Evolutionary conservation across 1,140 invertebrate genomes (phyloP), one percentile per base, ranked within the genome.

Genomic region (Drosophila elegans): DNA sequence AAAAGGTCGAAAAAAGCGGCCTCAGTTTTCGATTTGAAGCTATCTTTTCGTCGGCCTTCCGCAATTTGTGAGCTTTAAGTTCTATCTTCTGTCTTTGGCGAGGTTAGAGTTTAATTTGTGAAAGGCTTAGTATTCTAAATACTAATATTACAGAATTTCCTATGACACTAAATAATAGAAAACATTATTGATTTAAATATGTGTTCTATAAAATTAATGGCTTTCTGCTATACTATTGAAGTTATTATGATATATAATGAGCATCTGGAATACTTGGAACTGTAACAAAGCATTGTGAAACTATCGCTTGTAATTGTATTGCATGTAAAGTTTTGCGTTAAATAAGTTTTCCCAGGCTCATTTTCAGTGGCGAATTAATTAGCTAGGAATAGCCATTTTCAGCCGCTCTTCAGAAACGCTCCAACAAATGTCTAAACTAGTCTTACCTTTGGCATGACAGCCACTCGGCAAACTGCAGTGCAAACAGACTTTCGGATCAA

Each of bases 401-500:
- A n/a, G 10, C 51, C 36, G 27, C 63, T 25, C 42, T 21, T 46
- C 25, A 45, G 16, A 4, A 10, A 38, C 25, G 12, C 41, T 55
- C 39, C n/a, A 66, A 52, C 32, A 54, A 71, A 52, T 49, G 66
- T 71, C 51, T 56, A 41, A 71, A 71, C 66, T 57, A 41, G 44
- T 71, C 48, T 10, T 34, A 71, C 51, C 67, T 71, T 56, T 56
- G 60, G 60, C 61, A 27, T 67, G 46, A 42, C 64, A 52, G 64
- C 36, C 64, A 53, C 64, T 67, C 45, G 51, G 42, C 16, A 27
- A 48, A 46, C 46, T 67, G 73, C 52, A 75, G 34, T 66, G 46
- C 61, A 75, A 75, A 66, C 36, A 74, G 45, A 54, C 71, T 74
- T 64, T 63, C 9, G 59, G 51, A 74, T 64, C 51, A 74, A 74